These are phyloP conservation scores for Characodon lateralis DNA, from an alignment of 2,797 vertebrate species.

Conservation along the genomic window DNA sequence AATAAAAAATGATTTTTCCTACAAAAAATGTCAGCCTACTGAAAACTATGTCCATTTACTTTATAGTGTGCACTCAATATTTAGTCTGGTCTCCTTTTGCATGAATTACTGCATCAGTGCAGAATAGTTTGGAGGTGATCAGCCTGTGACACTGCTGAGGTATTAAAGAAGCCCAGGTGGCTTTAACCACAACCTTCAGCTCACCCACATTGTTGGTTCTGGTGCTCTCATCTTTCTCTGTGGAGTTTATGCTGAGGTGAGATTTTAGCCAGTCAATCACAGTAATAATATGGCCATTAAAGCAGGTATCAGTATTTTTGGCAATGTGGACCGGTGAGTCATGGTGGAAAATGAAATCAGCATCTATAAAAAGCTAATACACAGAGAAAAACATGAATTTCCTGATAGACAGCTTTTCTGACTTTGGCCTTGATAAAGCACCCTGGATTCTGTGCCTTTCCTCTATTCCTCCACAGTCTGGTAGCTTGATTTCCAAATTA, in stretches of 20 bases:
- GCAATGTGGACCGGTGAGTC: background rate
- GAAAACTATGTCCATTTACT: too few relatives aligned
- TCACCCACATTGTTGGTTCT: background rate
- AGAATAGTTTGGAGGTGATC: too few relatives aligned
- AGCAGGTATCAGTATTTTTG: background rate
- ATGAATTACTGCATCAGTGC: too few relatives aligned
- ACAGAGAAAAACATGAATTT: background rate
- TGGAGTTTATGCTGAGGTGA: background rate
- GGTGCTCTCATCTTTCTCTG: background rate
- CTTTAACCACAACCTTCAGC: background rate
- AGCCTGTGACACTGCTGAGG: too few relatives aligned
- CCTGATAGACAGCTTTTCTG: background rate
- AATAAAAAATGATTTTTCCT: background rate
- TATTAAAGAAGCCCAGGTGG: too few relatives aligned
- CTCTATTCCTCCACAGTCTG: background rate
- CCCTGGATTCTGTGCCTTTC: background rate
- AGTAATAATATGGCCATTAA: background rate
- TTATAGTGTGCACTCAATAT: too few relatives aligned
- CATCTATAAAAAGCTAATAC: background rate
- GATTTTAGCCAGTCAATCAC: background rate
- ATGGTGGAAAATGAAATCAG: constrained; percentile 3
- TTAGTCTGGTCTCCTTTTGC: too few relatives aligned
- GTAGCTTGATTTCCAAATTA: background rate
- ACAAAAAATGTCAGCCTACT: too few relatives aligned
- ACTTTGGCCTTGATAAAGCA: background rate